Evolutionary conservation across 2,113 vertebrate species (phyloP).

Genomic region (Pteropus alecto): DNA sequence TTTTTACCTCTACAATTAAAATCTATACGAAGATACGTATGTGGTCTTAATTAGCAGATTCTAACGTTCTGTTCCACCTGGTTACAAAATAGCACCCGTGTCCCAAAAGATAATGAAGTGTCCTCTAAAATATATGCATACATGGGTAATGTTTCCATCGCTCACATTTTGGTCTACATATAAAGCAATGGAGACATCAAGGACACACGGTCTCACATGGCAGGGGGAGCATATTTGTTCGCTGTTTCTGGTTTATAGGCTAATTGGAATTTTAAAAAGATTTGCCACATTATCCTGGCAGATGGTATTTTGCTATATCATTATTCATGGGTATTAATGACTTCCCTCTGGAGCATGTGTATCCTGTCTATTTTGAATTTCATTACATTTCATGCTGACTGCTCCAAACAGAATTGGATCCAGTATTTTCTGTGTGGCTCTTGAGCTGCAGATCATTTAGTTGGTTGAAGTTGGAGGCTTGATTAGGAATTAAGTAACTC

Average conservation of each 20-base stretch:
- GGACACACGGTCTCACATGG: constrained; percentile 30
- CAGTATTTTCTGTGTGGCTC: constrained; percentile 8
- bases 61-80: background rate
- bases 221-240: background rate
- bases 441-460: background rate
- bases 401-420: constrained; percentile 39
- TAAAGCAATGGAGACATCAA: constrained; percentile 13
- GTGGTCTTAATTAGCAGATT: constrained; percentile 44
- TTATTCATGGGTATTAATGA: constrained; percentile 78
- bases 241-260: constrained; percentile 58
- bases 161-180: constrained; percentile 5
- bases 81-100: background rate
- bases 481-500: background rate
- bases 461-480: background rate
- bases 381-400: constrained; percentile 68
- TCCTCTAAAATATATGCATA: constrained; percentile 15
- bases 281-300: constrained; percentile 71
- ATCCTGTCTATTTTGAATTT: constrained; percentile 73
- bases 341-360: constrained; percentile 71
- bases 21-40: constrained; percentile 24
- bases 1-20: background rate
- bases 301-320: constrained; percentile 74
- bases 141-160: background rate
- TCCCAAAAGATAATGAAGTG: constrained; percentile 34
- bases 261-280: constrained; percentile 76